Conservation (phyloP, 2,888 invertebrate genomes). For the Xestia rhomboidea region DNA sequence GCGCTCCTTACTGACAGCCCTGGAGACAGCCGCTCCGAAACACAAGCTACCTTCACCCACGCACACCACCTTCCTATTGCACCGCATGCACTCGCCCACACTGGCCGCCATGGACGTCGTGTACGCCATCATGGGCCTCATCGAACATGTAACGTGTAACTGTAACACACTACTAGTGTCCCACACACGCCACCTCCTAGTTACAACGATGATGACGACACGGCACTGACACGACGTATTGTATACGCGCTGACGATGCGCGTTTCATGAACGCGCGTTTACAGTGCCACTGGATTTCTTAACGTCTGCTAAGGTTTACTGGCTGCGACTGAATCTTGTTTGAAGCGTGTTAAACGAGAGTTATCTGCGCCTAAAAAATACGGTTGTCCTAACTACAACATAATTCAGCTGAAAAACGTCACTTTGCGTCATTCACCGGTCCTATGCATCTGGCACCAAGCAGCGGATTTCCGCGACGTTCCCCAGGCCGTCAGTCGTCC, state of each 20-base stretch:
- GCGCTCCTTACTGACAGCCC: slow-evolving; percentile 93
- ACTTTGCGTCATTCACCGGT: neutral
- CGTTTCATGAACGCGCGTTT: neutral
- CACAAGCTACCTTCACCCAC: slow-evolving; percentile 93
- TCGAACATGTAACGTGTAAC: slow-evolving; percentile 91
- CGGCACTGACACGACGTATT: neutral
- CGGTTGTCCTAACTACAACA: neutral
- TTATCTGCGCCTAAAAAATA: neutral
- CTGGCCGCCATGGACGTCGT: slow-evolving; percentile 96
- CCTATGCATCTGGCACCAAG: neutral
- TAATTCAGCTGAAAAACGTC: neutral
- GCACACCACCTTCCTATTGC: slow-evolving; percentile 94
- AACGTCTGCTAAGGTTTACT: neutral
- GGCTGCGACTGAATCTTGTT: neutral
- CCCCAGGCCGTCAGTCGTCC: neutral
- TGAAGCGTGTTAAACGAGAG: neutral
- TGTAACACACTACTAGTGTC: slow-evolving; percentile 1
- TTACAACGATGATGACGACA: neutral
- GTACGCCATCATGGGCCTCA: slow-evolving; percentile 94
- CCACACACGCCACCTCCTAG: too few species aligned
- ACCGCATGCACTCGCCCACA: slow-evolving; percentile 95
- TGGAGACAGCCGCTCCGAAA: slow-evolving; percentile 92
- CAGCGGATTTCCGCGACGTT: neutral
- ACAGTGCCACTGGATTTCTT: too few species aligned
- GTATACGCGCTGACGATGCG: neutral